phyloP scores from a whole-genome alignment of 2,113 vertebrate species.

The Etheostoma spectabile region DNA sequence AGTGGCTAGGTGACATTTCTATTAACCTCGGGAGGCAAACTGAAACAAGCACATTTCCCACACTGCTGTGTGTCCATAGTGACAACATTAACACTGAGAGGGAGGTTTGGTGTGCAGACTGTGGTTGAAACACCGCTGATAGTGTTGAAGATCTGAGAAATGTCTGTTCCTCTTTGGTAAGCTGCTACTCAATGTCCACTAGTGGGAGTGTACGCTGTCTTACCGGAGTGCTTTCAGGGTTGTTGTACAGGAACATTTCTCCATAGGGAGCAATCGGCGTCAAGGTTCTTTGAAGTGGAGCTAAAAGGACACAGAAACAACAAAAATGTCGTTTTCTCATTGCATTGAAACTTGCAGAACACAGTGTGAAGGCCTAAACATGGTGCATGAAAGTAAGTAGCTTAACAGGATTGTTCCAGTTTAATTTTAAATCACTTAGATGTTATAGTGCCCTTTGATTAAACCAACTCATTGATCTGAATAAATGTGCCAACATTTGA shows the following conservation, averaged over 20 bases:
- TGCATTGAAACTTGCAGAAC: constrained; percentile 32
- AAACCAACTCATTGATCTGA: constrained; percentile 57
- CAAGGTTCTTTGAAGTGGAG: constrained; percentile 74
- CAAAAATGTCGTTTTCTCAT: constrained; percentile 42
- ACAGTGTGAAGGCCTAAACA: constrained; percentile 31
- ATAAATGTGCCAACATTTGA: constrained; percentile 53
- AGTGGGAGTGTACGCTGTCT: constrained; percentile 59
- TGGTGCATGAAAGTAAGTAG: constrained; percentile 38
- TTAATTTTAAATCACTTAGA: constrained; percentile 48
- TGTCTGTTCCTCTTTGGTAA: constrained; percentile 63
- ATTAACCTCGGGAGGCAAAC: constrained; percentile 71
- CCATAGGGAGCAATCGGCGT: constrained; percentile 90
- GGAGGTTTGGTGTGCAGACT: constrained; percentile 22
- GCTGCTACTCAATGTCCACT: constrained; percentile 43
- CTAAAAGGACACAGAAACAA: constrained; percentile 67
- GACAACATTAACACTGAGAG: constrained; percentile 33
- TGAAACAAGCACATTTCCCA: constrained; percentile 59
- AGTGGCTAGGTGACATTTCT: constrained; percentile 72
- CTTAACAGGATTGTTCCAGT: constrained; percentile 57
- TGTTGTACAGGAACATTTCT: constrained; percentile 90
- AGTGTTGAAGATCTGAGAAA: constrained; percentile 56
- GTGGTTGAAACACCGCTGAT: constrained; percentile 44
- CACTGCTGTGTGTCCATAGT: constrained; percentile 40
- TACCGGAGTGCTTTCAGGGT: constrained; percentile 82
- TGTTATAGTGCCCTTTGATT: constrained; percentile 62